phyloP scores from a whole-genome alignment of 64 coral and sea anemone species.

The Pocillopora damicornis region DNA sequence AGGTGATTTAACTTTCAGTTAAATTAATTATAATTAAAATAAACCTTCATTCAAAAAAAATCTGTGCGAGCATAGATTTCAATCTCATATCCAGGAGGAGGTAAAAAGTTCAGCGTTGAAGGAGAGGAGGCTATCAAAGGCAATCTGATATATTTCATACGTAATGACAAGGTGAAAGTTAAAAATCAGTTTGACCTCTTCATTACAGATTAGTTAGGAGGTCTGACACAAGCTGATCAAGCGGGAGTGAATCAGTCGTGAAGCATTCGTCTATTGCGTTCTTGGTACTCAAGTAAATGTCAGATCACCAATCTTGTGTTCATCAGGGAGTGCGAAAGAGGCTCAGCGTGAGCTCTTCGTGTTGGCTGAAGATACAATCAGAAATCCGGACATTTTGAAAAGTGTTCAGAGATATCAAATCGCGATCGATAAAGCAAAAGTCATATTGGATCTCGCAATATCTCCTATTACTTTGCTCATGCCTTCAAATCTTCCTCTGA shows the following conservation, averaged over 20 bases:
- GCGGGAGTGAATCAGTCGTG: background rate
- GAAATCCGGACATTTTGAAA: background rate
- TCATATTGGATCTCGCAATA: background rate
- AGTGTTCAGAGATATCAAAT: slow-evolving; percentile 21
- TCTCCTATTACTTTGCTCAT: background rate
- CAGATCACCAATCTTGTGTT: background rate
- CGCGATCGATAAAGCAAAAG: background rate
- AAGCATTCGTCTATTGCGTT: slow-evolving; percentile 5
- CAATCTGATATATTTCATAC: no score
- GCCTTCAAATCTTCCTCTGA: background rate
- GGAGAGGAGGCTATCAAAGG: no score
- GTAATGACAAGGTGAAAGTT: no score
- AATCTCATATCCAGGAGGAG: no score
- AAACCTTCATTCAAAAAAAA: no score
- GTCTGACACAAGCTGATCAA: no score
- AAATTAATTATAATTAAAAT: no score
- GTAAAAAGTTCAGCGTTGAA: no score
- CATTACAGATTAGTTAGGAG: no score
- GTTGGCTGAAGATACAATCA: background rate
- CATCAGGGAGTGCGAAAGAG: background rate
- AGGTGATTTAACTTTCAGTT: no score
- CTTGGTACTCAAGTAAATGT: background rate
- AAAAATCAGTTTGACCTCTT: no score
- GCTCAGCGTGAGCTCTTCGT: background rate
- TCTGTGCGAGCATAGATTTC: no score